These are phyloP conservation scores for Arctia plantaginis DNA, from an alignment of 2,888 invertebrate genomes.

Conservation along the genomic window DNA sequence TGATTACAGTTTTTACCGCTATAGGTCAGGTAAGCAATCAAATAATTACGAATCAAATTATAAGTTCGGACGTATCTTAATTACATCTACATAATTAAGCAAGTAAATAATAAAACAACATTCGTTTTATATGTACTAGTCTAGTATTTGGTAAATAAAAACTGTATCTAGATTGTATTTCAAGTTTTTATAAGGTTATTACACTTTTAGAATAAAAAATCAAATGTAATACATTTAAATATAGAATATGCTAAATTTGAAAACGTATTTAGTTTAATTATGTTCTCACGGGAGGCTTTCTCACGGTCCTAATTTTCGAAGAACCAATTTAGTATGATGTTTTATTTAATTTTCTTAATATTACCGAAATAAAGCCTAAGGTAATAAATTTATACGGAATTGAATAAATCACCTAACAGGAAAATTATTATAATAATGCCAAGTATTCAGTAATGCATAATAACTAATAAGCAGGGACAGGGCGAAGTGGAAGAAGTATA, in stretches of 20 bases:
- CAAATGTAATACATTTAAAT: not conserved
- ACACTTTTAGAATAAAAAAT: not conserved
- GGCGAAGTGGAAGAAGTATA: too few species aligned
- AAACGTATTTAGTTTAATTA: not conserved
- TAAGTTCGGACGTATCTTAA: not conserved
- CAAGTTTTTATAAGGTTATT: not conserved
- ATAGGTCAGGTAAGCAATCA: constrained; percentile 18
- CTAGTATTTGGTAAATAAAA: not conserved
- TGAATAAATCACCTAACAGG: not conserved
- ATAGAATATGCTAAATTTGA: not conserved
- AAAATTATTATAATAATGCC: not conserved
- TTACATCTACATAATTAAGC: constrained; percentile 7
- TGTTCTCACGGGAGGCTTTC: constrained; percentile 1
- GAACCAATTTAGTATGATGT: not conserved
- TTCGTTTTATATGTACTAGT: not conserved
- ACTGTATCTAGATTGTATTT: not conserved
- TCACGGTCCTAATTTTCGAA: constrained; percentile 11
- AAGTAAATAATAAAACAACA: not conserved
- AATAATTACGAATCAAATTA: constrained; percentile 8
- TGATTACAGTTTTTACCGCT: not conserved
- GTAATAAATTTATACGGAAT: not conserved
- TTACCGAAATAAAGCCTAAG: constrained; percentile 1
- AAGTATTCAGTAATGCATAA: not conserved
- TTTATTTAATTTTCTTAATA: constrained; percentile 1
- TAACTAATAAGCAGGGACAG: not conserved